phyloP scores from a whole-genome alignment of 1,140 invertebrate genomes.

The Microvelia longipes region DNA sequence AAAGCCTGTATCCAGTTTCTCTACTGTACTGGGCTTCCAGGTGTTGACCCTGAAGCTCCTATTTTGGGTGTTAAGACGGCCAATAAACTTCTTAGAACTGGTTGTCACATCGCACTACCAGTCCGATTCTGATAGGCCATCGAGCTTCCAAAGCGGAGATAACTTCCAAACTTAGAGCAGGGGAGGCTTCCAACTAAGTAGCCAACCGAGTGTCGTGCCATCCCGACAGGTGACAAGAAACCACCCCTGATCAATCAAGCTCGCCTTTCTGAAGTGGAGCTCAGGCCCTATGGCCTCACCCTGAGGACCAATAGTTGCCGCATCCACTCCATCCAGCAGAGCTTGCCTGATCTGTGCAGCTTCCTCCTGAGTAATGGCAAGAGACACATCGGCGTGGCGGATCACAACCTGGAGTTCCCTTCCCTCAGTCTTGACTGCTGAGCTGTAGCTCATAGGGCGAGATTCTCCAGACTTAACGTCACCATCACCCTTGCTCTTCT shows the following conservation, averaged over 20 bases:
- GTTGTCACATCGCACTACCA: background rate
- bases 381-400: background rate
- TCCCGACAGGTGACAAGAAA: background rate
- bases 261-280: background rate
- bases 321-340: background rate
- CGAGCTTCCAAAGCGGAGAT: background rate
- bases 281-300: background rate
- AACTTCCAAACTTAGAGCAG: background rate
- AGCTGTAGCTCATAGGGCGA: background rate
- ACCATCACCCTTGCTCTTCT: too few species aligned
- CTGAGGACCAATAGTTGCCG: background rate
- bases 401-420: background rate
- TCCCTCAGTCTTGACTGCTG: background rate
- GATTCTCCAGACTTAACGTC: too few species aligned
- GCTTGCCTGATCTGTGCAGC: background rate
- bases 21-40: background rate
- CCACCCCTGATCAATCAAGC: background rate
- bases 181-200: background rate
- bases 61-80: background rate
- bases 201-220: background rate
- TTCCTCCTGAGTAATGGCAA: background rate
- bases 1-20: background rate
- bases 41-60: background rate
- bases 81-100: background rate
- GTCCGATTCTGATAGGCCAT: background rate